phyloP scores from a whole-genome alignment of 2,113 vertebrate species.

The Muntiacus muntjak region DNA sequence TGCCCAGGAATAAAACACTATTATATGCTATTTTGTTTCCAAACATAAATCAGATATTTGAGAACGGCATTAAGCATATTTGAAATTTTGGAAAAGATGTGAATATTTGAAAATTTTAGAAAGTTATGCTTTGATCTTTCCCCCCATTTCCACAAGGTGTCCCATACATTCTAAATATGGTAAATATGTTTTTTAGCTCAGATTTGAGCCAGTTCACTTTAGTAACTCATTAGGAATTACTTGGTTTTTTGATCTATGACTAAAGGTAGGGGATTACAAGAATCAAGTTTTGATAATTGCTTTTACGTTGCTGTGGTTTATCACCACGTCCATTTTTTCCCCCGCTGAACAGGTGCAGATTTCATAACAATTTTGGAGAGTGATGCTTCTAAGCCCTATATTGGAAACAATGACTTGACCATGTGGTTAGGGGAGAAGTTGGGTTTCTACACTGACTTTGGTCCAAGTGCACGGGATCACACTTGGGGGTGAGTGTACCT shows the following conservation, averaged over 20 bases:
- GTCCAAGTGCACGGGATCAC: conserved; percentile 83
- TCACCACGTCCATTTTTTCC: not conserved
- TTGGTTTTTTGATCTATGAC: not conserved
- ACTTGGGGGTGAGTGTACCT: conserved; percentile 81
- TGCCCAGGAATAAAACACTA: not conserved
- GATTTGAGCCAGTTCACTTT: not conserved
- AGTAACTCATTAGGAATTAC: not conserved
- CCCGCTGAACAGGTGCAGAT: conserved; percentile 74
- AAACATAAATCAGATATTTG: not conserved
- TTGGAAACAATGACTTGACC: conserved; percentile 81
- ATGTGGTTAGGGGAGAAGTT: conserved; percentile 82
- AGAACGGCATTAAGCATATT: not conserved
- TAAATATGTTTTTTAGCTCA: not conserved
- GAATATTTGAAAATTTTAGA: conserved; percentile 13
- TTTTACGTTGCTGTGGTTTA: not conserved
- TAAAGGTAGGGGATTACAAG: not conserved
- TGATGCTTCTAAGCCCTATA: conserved; percentile 81
- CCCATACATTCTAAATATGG: not conserved
- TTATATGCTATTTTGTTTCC: not conserved
- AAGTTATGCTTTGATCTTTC: not conserved
- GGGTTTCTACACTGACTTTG: conserved; percentile 84
- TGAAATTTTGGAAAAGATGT: not conserved
- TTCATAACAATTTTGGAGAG: conserved; percentile 85
- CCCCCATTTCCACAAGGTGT: not conserved
- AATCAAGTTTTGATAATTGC: not conserved